phyloP scores from a whole-genome alignment of 2,888 invertebrate genomes.

The Thyatira batis region DNA sequence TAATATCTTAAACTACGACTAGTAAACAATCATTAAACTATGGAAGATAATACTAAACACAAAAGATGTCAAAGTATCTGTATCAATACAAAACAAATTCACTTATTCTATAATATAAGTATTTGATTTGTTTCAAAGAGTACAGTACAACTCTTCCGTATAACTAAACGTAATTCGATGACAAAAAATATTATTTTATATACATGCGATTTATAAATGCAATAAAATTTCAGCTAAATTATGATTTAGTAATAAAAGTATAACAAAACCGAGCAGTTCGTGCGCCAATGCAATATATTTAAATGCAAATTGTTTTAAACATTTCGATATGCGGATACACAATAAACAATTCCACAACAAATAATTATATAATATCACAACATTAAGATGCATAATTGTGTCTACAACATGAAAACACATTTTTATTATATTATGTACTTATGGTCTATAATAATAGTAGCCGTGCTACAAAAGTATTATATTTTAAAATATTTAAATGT shows the following conservation, averaged over 20 bases:
- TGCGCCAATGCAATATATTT: slow-evolving; percentile 38
- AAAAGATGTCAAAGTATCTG: not conserved
- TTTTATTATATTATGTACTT: slow-evolving; percentile 18
- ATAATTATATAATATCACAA: slow-evolving; percentile 52
- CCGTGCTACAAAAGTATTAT: slow-evolving; percentile 23
- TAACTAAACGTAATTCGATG: not conserved
- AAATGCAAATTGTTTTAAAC: slow-evolving; percentile 63
- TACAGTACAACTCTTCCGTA: not conserved
- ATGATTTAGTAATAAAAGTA: slow-evolving; percentile 28
- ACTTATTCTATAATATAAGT: not conserved
- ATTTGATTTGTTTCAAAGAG: not conserved
- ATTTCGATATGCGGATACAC: slow-evolving; percentile 47
- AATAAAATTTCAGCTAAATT: slow-evolving; percentile 48
- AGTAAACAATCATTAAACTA: slow-evolving; percentile 36
- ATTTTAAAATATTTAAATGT: not conserved
- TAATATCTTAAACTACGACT: slow-evolving; percentile 43
- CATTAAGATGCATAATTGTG: slow-evolving; percentile 39
- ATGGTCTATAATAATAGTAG: slow-evolving; percentile 14
- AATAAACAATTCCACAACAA: slow-evolving; percentile 27
- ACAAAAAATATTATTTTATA: slow-evolving; percentile 1
- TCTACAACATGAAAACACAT: slow-evolving; percentile 30
- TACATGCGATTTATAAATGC: slow-evolving; percentile 55
- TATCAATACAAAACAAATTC: not conserved
- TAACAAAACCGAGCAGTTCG: slow-evolving; percentile 39
- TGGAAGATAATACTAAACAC: slow-evolving; percentile 35